Conservation (phyloP, 2,797 vertebrate species). For the Phoebastria nigripes region DNA sequence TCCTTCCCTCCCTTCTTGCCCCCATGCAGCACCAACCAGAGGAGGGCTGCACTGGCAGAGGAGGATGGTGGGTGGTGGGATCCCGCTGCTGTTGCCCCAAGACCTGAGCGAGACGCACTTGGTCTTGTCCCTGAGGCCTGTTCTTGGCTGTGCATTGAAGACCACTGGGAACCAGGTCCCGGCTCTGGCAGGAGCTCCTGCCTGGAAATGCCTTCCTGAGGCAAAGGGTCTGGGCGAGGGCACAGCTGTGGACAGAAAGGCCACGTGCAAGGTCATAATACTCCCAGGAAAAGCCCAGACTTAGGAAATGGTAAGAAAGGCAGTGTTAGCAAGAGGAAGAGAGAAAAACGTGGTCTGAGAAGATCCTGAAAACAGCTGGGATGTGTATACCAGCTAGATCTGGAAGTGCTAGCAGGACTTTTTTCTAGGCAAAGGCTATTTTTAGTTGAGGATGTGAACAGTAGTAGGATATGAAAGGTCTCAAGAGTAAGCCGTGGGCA, state of each 20-base stretch:
- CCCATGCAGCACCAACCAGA: not conserved
- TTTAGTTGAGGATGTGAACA: not conserved
- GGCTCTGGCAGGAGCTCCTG: not conserved
- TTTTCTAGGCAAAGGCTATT: not conserved
- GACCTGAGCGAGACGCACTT: not conserved
- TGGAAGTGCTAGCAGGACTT: not conserved
- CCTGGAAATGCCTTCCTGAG: not conserved
- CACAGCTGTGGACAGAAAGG: not conserved
- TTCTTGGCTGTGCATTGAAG: not conserved
- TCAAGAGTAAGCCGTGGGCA: not conserved
- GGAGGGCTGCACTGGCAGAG: not conserved
- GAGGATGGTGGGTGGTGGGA: not conserved
- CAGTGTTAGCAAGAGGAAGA: not conserved
- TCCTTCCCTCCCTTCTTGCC: not conserved
- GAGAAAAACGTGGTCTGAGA: not conserved
- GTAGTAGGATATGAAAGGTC: not conserved
- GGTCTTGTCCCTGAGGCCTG: not conserved
- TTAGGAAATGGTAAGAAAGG: not conserved
- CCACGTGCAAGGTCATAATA: rapidly evolving
- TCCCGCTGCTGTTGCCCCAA: not conserved
- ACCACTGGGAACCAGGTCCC: not conserved
- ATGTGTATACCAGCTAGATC: not conserved
- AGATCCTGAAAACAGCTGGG: not conserved
- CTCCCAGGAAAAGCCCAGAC: not conserved
- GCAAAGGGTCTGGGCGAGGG: not conserved